These are phyloP conservation scores for Stegophylla sp. DNA, from an alignment of 2,888 invertebrate species.

Conservation along the genomic window DNA sequence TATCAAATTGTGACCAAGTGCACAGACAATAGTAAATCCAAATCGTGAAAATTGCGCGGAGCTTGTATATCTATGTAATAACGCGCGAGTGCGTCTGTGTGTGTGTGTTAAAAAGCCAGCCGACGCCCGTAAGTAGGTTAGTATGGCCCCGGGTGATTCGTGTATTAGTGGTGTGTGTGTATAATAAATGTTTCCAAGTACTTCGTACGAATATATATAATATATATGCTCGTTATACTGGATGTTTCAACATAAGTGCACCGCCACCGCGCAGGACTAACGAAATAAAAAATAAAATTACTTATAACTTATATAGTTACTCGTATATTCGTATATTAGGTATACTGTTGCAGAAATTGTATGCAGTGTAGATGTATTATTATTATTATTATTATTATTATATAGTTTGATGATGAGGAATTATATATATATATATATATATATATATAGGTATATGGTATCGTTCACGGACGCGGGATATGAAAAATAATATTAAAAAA, in stretches of 20 bases:
- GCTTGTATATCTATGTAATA: neutral
- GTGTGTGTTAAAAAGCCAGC: constrained; percentile 31
- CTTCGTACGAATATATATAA: neutral
- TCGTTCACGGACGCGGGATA: neutral
- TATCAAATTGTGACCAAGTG: neutral
- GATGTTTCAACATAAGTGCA: constrained; percentile 34
- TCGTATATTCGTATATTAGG: neutral
- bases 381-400: neutral
- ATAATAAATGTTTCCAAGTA: constrained; percentile 42
- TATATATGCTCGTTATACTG: constrained; percentile 22
- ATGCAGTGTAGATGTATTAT: neutral
- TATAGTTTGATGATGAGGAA: neutral
- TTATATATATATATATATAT: neutral
- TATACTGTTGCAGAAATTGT: neutral
- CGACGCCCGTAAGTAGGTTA: constrained; percentile 58
- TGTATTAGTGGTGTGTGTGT: constrained; percentile 35
- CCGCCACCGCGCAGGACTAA: constrained; percentile 2
- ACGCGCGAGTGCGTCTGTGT: neutral
- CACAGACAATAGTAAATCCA: neutral
- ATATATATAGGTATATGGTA: neutral
- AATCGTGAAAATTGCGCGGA: neutral
- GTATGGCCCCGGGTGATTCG: constrained; percentile 49
- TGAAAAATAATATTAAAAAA: neutral
- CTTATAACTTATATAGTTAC: constrained; percentile 1
- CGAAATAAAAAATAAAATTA: constrained; percentile 29